A percentile compares a stretch with the other conserved stretches of the same genome.
phyloP scores from a whole-genome alignment of 2,113 vertebrate species.

The Larimichthys crocea region DNA sequence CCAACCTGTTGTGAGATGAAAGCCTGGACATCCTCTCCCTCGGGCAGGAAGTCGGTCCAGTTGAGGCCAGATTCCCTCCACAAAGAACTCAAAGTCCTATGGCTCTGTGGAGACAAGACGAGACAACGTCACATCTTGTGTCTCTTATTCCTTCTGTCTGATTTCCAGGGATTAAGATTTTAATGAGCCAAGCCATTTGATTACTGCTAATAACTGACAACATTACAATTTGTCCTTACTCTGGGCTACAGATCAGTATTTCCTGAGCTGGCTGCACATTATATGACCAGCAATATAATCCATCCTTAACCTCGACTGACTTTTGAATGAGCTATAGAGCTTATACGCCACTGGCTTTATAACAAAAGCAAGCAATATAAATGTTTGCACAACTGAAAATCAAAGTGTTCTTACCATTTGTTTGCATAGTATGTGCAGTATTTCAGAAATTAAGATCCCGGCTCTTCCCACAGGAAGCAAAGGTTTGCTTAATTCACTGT shows the following conservation, averaged over 20 bases:
- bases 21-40: constrained; percentile 91
- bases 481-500: constrained; percentile 98
- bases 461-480: constrained; percentile 98
- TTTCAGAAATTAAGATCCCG: constrained; percentile 95
- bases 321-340: background rate
- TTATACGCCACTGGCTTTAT: background rate
- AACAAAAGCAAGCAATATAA: background rate
- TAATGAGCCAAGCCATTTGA: background rate
- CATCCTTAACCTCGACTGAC: background rate
- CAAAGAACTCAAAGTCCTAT: constrained; percentile 94
- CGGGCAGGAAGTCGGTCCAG: constrained; percentile 92
- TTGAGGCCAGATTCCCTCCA: constrained; percentile 94
- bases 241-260: background rate
- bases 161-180: background rate
- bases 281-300: background rate
- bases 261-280: background rate
- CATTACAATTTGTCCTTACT: background rate
- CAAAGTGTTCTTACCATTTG: constrained; percentile 91
- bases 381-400: background rate
- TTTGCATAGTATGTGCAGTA: constrained; percentile 99
- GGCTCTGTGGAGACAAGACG: constrained; percentile 87
- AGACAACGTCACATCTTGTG: constrained; percentile 32
- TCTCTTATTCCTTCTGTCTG: background rate
- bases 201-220: background rate
- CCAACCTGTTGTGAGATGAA: constrained; percentile 94